Percentiles rank a stretch among this genome's conserved stretches.
Evolutionary conservation across 2,797 vertebrate species (phyloP).

Genomic region (Helicolenus hilgendorfi): DNA sequence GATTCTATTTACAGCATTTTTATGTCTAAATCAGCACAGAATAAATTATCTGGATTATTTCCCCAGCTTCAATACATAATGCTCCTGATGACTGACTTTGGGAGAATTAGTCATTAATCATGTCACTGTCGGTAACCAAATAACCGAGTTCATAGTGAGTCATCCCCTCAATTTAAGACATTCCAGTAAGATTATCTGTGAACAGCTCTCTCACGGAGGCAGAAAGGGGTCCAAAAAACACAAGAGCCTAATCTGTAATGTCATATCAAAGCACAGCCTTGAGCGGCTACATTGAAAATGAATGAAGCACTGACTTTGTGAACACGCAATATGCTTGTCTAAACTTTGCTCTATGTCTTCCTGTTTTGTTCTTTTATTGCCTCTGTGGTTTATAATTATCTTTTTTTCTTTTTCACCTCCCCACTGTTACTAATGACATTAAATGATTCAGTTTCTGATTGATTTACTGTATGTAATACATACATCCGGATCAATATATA

Average conservation of each 20-base stretch:
- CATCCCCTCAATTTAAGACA: conserved; percentile 6
- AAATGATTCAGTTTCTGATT: background rate
- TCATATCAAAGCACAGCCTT: conserved; percentile 63
- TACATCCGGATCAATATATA: too few species aligned
- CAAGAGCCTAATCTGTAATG: conserved; percentile 49
- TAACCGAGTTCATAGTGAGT: conserved; percentile 21
- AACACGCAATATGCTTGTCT: background rate
- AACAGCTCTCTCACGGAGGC: conserved; percentile 33
- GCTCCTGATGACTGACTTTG: background rate
- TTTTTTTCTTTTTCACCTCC: background rate
- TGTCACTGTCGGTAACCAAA: conserved; percentile 19
- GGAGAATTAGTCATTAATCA: conserved; percentile 15
- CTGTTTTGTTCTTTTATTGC: conserved; percentile 3
- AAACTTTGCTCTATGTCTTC: conserved; percentile 14
- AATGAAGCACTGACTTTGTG: conserved; percentile 40
- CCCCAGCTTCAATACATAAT: background rate
- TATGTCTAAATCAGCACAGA: background rate
- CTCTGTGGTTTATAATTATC: background rate
- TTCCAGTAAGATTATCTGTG: conserved; percentile 26
- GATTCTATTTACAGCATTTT: background rate
- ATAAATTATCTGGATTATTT: background rate
- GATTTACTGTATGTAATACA: background rate
- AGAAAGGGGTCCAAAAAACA: conserved; percentile 9
- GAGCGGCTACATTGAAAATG: conserved; percentile 48
- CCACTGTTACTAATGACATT: background rate